Conservation (phyloP, 2,888 invertebrate genomes). For the Rugalucina vietnamica region DNA sequence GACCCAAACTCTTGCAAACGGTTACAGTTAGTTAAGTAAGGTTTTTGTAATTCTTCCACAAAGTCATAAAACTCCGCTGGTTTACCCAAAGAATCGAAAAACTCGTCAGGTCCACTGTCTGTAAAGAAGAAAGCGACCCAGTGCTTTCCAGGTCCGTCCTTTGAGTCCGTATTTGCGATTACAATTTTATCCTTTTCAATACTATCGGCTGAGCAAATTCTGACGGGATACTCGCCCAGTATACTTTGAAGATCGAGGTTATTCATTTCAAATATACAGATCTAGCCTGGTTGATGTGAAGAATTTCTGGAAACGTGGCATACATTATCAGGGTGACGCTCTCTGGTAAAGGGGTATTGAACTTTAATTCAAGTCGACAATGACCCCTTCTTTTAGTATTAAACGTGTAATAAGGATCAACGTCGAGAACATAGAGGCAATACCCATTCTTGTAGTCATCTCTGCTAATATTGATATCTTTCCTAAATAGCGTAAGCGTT, state of each 20-base stretch:
- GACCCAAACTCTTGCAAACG: constrained; percentile 15
- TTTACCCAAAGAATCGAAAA: no score
- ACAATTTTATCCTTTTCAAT: background rate
- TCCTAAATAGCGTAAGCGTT: constrained; percentile 6
- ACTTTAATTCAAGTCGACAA: constrained; percentile 31
- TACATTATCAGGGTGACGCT: constrained; percentile 32
- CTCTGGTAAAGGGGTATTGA: constrained; percentile 30
- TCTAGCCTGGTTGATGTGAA: constrained; percentile 17
- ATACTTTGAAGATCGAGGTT: background rate
- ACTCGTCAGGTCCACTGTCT: no score
- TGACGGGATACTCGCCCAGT: constrained; percentile 1
- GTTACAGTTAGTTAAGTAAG: no score
- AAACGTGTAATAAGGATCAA: constrained; percentile 23
- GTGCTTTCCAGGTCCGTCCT: no score
- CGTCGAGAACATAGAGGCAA: constrained; percentile 30
- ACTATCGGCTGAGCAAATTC: constrained; percentile 22
- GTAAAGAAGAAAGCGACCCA: no score
- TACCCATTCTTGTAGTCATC: constrained; percentile 21
- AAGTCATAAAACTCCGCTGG: no score
- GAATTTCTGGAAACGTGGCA: constrained; percentile 29
- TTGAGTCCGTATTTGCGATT: constrained; percentile 26
- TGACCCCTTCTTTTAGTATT: constrained; percentile 39
- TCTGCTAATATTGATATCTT: constrained; percentile 21
- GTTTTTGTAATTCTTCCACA: no score
- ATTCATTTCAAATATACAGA: constrained; percentile 6